Evolutionary conservation across 2,797 vertebrate genomes (phyloP).

Genomic region (Phaenicophaeus curvirostris): DNA sequence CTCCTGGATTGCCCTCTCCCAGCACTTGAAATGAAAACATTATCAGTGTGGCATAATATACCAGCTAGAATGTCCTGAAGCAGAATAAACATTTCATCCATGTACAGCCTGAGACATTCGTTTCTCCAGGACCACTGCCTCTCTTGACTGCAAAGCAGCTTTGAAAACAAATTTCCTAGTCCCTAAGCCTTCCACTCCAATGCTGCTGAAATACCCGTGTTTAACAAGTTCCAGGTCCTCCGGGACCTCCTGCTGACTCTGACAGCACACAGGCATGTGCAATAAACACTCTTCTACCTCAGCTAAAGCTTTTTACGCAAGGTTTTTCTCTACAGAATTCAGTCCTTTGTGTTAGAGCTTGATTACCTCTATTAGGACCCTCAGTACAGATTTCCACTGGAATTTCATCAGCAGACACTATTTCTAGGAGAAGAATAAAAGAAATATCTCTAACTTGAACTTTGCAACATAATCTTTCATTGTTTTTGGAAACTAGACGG

Average conservation of each 20-base stretch:
- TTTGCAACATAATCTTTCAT: background rate
- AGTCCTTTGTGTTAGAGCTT: background rate
- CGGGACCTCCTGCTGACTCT: background rate
- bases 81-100: constrained; percentile 10
- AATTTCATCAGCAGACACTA: background rate
- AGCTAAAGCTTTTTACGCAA: background rate
- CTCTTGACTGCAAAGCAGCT: background rate
- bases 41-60: background rate
- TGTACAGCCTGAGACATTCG: background rate
- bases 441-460: background rate
- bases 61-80: background rate
- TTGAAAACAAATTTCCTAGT: constrained; percentile 6
- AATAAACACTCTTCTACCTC: background rate
- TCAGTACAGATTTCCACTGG: background rate
- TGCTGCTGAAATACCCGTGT: background rate
- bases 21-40: background rate
- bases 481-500: background rate
- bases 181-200: background rate
- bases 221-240: background rate
- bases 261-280: background rate
- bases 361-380: background rate
- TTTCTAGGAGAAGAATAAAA: background rate
- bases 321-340: background rate
- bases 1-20: background rate
- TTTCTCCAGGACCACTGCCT: background rate